phyloP scores from a whole-genome alignment of 2,888 invertebrate species.

The Belgica antarctica region DNA sequence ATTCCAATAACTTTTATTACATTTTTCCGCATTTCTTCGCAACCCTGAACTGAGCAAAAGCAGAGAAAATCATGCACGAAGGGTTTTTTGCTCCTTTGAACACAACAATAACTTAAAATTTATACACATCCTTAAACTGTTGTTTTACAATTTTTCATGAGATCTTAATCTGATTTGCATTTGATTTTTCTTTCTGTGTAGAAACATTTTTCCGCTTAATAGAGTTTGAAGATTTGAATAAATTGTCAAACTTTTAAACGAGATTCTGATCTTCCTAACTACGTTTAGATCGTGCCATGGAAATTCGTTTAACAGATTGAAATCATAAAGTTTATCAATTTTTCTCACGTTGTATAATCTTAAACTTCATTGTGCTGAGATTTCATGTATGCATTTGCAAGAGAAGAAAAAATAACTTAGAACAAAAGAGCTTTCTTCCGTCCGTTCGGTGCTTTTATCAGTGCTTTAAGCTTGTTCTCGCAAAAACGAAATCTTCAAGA shows the following conservation, averaged over 20 bases:
- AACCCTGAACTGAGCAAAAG: neutral
- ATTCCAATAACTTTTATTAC: conserved; percentile 42
- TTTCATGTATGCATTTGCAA: no score
- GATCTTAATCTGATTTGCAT: conserved; percentile 40
- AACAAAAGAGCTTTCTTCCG: no score
- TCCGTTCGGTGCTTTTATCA: no score
- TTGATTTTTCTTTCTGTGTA: conserved; percentile 30
- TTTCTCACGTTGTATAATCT: no score
- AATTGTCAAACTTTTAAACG: neutral
- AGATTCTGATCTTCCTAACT: neutral
- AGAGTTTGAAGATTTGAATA: neutral
- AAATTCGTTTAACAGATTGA: neutral
- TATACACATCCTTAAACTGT: conserved; percentile 21
- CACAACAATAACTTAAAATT: conserved; percentile 19
- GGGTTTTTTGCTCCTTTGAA: conserved; percentile 12
- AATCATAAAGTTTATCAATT: neutral
- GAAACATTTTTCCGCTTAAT: neutral
- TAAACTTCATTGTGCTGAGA: no score
- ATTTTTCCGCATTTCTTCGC: neutral
- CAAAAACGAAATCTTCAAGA: no score
- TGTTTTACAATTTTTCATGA: conserved; percentile 39
- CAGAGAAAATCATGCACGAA: neutral
- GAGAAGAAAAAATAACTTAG: no score
- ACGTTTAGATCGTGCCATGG: neutral
- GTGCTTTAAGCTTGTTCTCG: no score